These are phyloP conservation scores for Ophiodon elongatus DNA, from an alignment of 2,113 vertebrate genomes.

Conservation along the genomic window DNA sequence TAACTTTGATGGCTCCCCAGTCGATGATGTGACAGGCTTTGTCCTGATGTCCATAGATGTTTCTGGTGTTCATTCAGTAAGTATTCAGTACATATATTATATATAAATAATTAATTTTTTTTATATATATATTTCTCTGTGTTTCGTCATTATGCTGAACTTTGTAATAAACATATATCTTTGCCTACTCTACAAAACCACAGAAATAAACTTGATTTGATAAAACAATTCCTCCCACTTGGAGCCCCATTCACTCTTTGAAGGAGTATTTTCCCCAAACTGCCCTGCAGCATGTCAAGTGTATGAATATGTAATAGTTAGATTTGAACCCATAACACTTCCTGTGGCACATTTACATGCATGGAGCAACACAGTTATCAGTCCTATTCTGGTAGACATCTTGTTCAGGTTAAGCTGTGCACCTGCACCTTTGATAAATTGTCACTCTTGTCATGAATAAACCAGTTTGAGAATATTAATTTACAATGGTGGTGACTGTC, in stretches of 20 bases:
- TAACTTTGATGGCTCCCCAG: not conserved
- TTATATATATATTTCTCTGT: not conserved
- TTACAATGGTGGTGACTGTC: not conserved
- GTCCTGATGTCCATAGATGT: not conserved
- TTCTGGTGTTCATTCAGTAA: too few species aligned
- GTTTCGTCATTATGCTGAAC: not conserved
- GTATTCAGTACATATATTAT: too few species aligned
- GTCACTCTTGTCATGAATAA: conserved; percentile 17
- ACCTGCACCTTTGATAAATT: not conserved
- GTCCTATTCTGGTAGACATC: conserved; percentile 5
- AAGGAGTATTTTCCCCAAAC: conserved; percentile 6
- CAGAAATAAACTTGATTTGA: conserved; percentile 4
- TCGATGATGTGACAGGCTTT: too few species aligned
- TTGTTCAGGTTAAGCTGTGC: not conserved
- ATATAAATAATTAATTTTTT: too few species aligned
- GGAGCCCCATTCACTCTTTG: conserved; percentile 6
- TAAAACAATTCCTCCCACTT: conserved; percentile 12
- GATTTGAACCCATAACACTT: not conserved
- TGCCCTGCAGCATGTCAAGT: not conserved
- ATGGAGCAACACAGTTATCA: not conserved
- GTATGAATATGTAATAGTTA: conserved; percentile 19
- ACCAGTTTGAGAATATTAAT: not conserved
- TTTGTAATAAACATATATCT: conserved; percentile 29
- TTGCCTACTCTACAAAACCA: conserved; percentile 9
- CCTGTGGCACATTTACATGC: conserved; percentile 13